Percentiles rank a stretch among this genome's conserved stretches.
These are phyloP conservation scores for Drosophila novamexicana DNA, from an alignment of 1,140 invertebrate species.

Conservation along the genomic window DNA sequence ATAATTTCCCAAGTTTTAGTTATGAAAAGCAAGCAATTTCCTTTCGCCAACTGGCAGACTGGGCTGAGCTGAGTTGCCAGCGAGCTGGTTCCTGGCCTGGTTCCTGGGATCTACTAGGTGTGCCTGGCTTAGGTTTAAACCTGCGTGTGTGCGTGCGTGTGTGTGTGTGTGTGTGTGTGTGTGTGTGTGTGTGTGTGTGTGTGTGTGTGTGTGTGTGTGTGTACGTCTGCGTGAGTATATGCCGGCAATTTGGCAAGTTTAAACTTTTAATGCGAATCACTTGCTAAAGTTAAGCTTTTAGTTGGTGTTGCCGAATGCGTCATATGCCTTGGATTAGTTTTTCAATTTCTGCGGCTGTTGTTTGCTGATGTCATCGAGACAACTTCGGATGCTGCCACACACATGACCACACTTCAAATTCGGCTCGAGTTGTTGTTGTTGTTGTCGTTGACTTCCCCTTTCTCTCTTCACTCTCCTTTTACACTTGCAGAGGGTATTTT, in stretches of 20 bases:
- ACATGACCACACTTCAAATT: constrained; percentile 34
- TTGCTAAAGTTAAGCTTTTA: constrained; percentile 52
- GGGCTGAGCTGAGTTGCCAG: constrained; percentile 4
- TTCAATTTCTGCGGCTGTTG: constrained; percentile 71
- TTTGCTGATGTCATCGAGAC: constrained; percentile 83
- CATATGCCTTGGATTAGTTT: constrained; percentile 62
- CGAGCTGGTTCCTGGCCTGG: background rate
- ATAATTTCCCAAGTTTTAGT: constrained; percentile 83
- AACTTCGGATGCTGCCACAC: constrained; percentile 28
- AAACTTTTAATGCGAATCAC: constrained; percentile 72
- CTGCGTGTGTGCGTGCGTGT: constrained; percentile 6
- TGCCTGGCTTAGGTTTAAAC: constrained; percentile 36
- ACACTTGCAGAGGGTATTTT: background rate
- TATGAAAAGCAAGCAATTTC: constrained; percentile 82
- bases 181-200: background rate
- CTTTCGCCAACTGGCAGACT: constrained; percentile 35
- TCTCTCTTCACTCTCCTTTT: constrained; percentile 28
- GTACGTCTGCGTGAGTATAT: constrained; percentile 25
- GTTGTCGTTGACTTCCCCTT: constrained; percentile 19
- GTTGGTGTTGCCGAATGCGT: constrained; percentile 46
- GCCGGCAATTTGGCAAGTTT: constrained; percentile 66
- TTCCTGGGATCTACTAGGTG: constrained; percentile 10
- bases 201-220: constrained; percentile 8
- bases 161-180: too few species aligned
- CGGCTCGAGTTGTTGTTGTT: background rate